Conservation (phyloP, 2,797 vertebrate genomes). For the Danio kyathit region DNA sequence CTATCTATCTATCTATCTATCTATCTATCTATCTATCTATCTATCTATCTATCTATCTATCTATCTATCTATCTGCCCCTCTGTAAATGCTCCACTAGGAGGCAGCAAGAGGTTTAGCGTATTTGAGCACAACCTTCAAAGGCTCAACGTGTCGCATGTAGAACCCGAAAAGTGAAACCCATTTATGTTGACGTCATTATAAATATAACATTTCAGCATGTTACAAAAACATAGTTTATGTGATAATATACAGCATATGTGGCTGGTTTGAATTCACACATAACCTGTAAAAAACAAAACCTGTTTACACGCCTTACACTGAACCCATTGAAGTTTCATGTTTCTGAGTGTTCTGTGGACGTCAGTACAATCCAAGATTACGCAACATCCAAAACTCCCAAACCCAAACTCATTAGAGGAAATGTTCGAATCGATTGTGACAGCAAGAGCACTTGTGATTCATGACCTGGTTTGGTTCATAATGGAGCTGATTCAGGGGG, state of each 20-base stretch:
- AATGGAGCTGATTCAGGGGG: neutral
- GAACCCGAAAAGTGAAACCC: neutral
- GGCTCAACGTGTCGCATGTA: neutral
- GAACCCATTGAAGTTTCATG: no score
- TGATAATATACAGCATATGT: neutral
- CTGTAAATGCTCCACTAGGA: slow-evolving; percentile 5
- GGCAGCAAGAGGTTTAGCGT: slow-evolving; percentile 19
- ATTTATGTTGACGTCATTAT: neutral
- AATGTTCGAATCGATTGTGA: slow-evolving; percentile 2
- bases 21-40: no score
- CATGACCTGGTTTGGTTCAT: neutral
- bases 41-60: no score
- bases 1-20: no score
- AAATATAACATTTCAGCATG: neutral
- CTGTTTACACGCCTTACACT: neutral
- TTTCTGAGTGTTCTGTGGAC: neutral
- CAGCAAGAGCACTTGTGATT: slow-evolving; percentile 1
- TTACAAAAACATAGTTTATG: neutral
- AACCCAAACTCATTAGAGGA: neutral
- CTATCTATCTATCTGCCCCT: neutral
- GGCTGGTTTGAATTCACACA: neutral
- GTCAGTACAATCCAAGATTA: neutral
- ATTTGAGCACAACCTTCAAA: neutral
- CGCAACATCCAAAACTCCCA: slow-evolving; percentile 13
- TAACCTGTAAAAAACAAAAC: neutral